These are phyloP conservation scores for Phallusia fumigata DNA, from an alignment of 23 tunicate genomes.

Conservation along the genomic window DNA sequence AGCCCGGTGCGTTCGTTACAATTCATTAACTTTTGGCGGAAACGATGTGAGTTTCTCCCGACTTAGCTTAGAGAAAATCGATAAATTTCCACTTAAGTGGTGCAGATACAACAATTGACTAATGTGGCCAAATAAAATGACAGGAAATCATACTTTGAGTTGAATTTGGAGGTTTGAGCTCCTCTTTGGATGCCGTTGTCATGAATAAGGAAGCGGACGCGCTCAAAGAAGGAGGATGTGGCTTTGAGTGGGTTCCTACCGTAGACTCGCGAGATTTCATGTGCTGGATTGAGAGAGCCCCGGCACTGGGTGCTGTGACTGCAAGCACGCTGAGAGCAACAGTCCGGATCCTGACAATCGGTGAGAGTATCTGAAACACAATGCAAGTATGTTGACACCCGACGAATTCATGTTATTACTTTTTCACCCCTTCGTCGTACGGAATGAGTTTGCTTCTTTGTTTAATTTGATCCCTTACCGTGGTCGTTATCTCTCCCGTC, in stretches of 20 bases:
- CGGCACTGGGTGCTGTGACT: conserved; percentile 57
- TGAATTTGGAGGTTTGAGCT: conserved; percentile 14
- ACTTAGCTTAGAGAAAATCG: too few species aligned
- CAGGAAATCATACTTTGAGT: conserved; percentile 18
- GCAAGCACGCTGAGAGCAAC: conserved; percentile 66
- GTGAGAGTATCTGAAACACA: conserved; percentile 57
- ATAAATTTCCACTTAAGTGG: too few species aligned
- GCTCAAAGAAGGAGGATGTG: conserved; percentile 68
- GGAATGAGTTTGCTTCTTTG: too few species aligned
- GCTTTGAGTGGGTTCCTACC: conserved; percentile 31
- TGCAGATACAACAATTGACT: background rate
- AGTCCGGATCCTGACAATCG: conserved; percentile 95
- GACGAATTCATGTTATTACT: too few species aligned
- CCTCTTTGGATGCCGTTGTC: conserved; percentile 41
- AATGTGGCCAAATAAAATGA: background rate
- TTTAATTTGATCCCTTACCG: conserved; percentile 27
- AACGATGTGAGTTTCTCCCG: too few species aligned
- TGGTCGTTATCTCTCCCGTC: conserved; percentile 82
- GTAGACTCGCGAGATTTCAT: conserved; percentile 31
- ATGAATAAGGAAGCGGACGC: conserved; percentile 48
- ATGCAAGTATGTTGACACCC: too few species aligned
- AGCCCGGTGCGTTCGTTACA: too few species aligned
- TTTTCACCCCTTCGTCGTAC: too few species aligned
- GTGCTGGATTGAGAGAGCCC: conserved; percentile 64
- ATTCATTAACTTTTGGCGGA: too few species aligned